Percentiles rank a stretch among this genome's conserved stretches.
phyloP scores from a whole-genome alignment of 2,113 vertebrate species.

The Hemicordylus capensis region DNA sequence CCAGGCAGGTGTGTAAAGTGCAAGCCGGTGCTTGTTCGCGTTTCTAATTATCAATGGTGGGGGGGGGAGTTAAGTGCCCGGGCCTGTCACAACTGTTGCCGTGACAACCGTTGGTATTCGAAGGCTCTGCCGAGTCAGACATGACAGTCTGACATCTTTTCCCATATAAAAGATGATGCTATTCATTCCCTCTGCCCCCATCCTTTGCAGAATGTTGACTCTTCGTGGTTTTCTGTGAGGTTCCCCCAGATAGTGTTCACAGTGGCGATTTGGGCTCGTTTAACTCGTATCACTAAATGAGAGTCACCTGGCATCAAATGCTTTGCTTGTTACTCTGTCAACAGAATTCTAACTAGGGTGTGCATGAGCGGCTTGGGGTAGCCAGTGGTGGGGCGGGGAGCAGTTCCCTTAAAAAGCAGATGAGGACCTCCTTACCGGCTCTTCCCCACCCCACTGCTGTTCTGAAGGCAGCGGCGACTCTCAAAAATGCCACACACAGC shows the following conservation, averaged over 20 bases:
- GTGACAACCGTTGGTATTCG: constrained; percentile 67
- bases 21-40: constrained; percentile 77
- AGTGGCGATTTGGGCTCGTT: constrained; percentile 3
- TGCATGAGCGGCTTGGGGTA: no score
- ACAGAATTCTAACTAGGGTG: no score
- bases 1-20: constrained; percentile 80
- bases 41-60: constrained; percentile 81
- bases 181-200: constrained; percentile 21
- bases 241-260: neutral
- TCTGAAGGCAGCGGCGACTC: no score
- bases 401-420: no score
- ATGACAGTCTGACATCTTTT: constrained; percentile 74
- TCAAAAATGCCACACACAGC: no score
- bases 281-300: neutral
- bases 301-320: neutral
- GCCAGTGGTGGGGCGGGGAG: no score
- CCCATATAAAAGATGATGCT: constrained; percentile 60
- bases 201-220: neutral
- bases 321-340: neutral
- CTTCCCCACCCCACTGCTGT: no score
- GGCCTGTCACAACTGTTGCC: constrained; percentile 73
- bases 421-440: no score
- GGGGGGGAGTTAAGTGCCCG: constrained; percentile 69
- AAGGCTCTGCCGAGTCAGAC: constrained; percentile 63
- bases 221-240: neutral